Conservation (phyloP, 2,797 vertebrate genomes). For the Diplodus puntazzo region DNA sequence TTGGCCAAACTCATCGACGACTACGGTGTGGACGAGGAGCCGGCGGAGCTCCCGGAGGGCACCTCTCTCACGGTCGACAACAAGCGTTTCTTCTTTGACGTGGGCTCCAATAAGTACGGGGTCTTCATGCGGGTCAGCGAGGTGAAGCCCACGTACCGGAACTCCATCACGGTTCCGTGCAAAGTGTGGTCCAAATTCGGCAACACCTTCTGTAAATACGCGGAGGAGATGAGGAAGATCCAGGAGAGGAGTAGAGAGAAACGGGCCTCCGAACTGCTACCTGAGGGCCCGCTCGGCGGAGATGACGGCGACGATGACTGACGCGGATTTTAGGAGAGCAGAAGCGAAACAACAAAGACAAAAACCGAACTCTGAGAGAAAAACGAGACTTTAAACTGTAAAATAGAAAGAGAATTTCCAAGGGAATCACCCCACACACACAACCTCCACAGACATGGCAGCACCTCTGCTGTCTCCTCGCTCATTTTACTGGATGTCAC, state of each 20-base stretch:
- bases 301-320: slow-evolving; percentile 91
- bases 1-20: slow-evolving; percentile 99
- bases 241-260: slow-evolving; percentile 97
- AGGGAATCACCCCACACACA: slow-evolving; percentile 91
- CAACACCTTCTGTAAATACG: slow-evolving; percentile 97
- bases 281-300: slow-evolving; percentile 87
- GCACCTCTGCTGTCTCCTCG: slow-evolving; percentile 92
- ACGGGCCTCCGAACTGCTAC: slow-evolving; percentile 91
- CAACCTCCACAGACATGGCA: slow-evolving; percentile 94
- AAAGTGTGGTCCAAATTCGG: slow-evolving; percentile 99
- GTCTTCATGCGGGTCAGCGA: slow-evolving; percentile 99
- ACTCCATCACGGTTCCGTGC: slow-evolving; percentile 98
- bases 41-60: slow-evolving; percentile 97
- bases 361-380: slow-evolving; percentile 71
- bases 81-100: slow-evolving; percentile 99
- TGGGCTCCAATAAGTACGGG: slow-evolving; percentile 98
- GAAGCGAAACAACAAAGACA: slow-evolving; percentile 52
- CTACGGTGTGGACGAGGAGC: slow-evolving; percentile 97
- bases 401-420: slow-evolving; percentile 84
- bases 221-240: slow-evolving; percentile 99
- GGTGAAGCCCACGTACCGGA: slow-evolving; percentile 98
- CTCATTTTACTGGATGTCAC: slow-evolving; percentile 94
- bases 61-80: slow-evolving; percentile 98
- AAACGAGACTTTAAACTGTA: slow-evolving; percentile 80
- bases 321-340: slow-evolving; percentile 60